Evolutionary conservation across 2,113 vertebrate species (phyloP), one percentile per base, ranked within the genome.

Genomic region (Calonectris borealis): DNA sequence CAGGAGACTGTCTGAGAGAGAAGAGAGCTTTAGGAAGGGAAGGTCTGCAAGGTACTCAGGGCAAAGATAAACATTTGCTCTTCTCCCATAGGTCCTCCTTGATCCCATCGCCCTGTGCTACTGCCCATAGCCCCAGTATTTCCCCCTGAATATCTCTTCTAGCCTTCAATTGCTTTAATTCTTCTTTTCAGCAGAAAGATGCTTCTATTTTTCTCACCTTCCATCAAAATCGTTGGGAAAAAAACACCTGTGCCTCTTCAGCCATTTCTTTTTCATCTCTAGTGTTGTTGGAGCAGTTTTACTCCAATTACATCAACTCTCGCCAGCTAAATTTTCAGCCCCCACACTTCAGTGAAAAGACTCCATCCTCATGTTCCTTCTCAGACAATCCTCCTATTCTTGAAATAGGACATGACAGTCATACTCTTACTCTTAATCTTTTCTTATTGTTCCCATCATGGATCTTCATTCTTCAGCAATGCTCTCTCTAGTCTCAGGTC

Each of bases 81-180:
- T 90, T 75, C 61, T 82, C 29, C 10, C 26, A 61, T 4, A 34
- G 26, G 72, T 48, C 18, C 7, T 42, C 61, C 62, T 71, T 72
- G 62, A 76, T 64, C 38, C 11, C 32, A 76, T 38, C 40, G 83
- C 3, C 13, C 64, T 65, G 31, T 34, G 38, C 57, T 68, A 49
- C 38, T n/a, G 7, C 31, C 16, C 0, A 0, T 1, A 86, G 36
- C 12, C 60, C n/a, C 2, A 79, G 19, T 64, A 88, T 11, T 64
- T 76, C 44, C 70, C 77, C 64, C 54, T 34, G 20, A 64, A 42
- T 10, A 24, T 2, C 44, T 57, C 32, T 82, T 79, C 42, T 24
- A 79, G 16, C n/a, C 20, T 79, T 85, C 49, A 83, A 13, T 32
- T 82, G n/a, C 48, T 87, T 93, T 79, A 79, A 13, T 66, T 93